Conservation (phyloP, 1,140 invertebrate species). For the Platyura marginata region DNA sequence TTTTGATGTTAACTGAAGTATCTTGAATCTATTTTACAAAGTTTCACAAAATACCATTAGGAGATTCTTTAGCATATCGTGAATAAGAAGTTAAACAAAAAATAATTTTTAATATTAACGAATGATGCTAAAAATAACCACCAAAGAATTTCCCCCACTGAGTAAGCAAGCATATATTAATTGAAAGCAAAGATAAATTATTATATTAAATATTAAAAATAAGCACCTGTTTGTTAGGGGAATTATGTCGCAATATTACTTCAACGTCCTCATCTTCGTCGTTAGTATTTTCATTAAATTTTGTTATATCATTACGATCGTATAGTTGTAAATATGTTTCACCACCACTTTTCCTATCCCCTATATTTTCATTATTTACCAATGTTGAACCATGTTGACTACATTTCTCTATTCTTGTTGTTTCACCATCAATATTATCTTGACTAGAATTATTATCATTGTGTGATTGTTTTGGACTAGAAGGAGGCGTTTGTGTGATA, state of each 20-base stretch:
- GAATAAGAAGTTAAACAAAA: no score
- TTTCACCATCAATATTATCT: constrained; percentile 6
- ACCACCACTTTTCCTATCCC: not conserved
- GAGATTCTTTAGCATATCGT: no score
- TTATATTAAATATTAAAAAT: not conserved
- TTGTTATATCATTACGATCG: not conserved
- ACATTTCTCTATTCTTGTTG: not conserved
- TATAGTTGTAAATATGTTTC: not conserved
- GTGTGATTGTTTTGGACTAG: constrained; percentile 17
- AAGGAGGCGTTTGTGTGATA: constrained; percentile 18
- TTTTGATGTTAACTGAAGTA: not conserved
- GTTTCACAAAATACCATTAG: no score
- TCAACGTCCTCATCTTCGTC: not conserved
- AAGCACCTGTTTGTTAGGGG: not conserved
- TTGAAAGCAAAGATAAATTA: no score
- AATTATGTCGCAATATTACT: not conserved
- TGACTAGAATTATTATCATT: constrained; percentile 6
- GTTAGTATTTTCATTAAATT: not conserved
- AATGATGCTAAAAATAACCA: no score
- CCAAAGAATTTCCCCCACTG: no score
- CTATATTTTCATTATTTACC: not conserved
- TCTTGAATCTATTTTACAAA: no score
- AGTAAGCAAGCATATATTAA: no score
- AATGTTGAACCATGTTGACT: no score
- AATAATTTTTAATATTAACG: no score